A percentile compares a stretch with the other conserved stretches of the same genome.
Evolutionary conservation across 1,140 invertebrate genomes (phyloP).

Genomic region (Tetragonula clypearis): DNA sequence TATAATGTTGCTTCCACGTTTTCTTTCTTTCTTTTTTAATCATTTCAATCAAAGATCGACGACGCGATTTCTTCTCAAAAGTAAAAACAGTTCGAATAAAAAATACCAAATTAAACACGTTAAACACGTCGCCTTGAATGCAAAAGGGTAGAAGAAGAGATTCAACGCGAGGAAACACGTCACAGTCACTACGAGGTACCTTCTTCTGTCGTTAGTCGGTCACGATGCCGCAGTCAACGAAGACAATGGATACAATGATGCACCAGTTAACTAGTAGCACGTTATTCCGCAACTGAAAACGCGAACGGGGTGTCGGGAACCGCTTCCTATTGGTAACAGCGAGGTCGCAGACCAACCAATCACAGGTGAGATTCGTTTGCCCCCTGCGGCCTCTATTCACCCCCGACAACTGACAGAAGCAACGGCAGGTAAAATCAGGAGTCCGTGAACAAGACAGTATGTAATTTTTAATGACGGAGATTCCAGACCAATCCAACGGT

Average conservation of each 20-base stretch:
- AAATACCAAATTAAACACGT: not conserved
- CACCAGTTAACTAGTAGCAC: constrained; percentile 66
- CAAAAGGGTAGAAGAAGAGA: not conserved
- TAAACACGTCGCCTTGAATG: too few relatives aligned
- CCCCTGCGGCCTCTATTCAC: constrained; percentile 68
- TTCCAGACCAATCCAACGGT: not conserved
- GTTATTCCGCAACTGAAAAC: constrained; percentile 68
- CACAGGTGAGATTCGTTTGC: constrained; percentile 57
- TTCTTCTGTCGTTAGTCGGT: constrained; percentile 16
- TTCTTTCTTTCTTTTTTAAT: not conserved
- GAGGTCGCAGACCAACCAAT: constrained; percentile 70
- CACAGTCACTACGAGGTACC: not conserved
- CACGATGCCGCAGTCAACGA: constrained; percentile 73
- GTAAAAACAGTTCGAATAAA: not conserved
- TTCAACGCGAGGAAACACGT: not conserved
- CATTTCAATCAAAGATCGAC: not conserved
- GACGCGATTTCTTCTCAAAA: not conserved
- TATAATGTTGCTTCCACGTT: not conserved
- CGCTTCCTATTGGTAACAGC: constrained; percentile 76
- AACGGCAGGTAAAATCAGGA: constrained; percentile 76
- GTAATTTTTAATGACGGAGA: constrained; percentile 25
- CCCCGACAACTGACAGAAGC: constrained; percentile 69
- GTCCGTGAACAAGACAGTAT: constrained; percentile 47
- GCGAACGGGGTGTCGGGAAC: constrained; percentile 68
- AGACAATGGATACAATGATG: constrained; percentile 78